Evolutionary conservation across 2,888 invertebrate genomes (phyloP).

Genomic region (Acanthosepion pharaonis): DNA sequence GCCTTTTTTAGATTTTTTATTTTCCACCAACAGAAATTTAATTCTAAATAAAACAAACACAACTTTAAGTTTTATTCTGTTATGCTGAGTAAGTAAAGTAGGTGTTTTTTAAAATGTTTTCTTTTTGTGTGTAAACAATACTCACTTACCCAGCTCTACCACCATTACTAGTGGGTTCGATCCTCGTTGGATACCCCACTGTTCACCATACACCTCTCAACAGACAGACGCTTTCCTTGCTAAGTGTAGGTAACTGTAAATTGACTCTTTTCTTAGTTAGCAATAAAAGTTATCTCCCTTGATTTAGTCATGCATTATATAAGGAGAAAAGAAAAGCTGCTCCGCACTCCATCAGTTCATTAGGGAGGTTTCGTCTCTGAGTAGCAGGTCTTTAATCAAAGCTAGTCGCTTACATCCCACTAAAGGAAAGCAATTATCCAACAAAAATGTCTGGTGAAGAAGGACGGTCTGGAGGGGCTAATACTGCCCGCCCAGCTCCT

Average conservation of each 20-base stretch:
- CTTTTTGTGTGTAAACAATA: no score
- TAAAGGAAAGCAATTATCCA: not conserved
- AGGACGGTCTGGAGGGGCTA: not conserved
- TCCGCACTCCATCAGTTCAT: no score
- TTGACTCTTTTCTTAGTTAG: not conserved
- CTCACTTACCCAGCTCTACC: no score
- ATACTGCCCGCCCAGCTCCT: not conserved
- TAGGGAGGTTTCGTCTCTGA: not conserved
- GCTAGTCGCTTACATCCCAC: not conserved
- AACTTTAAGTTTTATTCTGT: no score
- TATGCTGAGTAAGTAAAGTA: no score
- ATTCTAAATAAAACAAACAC: no score
- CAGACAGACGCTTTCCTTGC: not conserved
- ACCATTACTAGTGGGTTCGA: no score
- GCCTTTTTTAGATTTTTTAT: no score
- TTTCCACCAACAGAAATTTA: no score
- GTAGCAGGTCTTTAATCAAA: not conserved
- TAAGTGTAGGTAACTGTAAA: not conserved
- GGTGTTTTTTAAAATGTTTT: no score
- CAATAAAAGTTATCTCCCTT: not conserved
- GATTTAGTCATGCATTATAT: not conserved
- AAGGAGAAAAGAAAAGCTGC: not conserved
- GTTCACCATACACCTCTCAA: no score
- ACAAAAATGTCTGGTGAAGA: constrained; percentile 12
- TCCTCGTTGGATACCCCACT: no score